These are phyloP conservation scores for Xestia xanthographa DNA, from an alignment of 2,888 invertebrate species.

Conservation along the genomic window DNA sequence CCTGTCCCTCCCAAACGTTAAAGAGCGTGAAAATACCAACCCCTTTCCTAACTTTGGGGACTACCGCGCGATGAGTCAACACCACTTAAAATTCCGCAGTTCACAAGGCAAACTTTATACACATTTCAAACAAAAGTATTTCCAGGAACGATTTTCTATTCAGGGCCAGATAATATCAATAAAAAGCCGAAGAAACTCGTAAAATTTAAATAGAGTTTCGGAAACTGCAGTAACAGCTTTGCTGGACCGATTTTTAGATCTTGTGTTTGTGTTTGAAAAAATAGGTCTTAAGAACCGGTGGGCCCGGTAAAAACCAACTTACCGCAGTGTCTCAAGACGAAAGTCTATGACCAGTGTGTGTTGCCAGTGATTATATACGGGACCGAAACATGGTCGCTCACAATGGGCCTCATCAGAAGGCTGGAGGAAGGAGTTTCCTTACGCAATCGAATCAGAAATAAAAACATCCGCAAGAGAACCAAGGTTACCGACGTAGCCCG, in stretches of 20 bases:
- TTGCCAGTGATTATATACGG: too few relatives aligned
- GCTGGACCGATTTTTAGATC: conserved; percentile 23
- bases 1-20: conserved; percentile 4
- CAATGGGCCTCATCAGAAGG: too few relatives aligned
- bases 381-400: too few relatives aligned
- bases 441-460: too few relatives aligned
- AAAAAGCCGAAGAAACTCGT: conserved; percentile 69
- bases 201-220: conserved; percentile 71
- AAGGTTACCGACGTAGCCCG: too few relatives aligned
- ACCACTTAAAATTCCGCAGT: conserved; percentile 58
- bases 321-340: too few relatives aligned
- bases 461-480: too few relatives aligned
- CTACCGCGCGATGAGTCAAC: conserved; percentile 55
- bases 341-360: too few relatives aligned
- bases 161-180: conserved; percentile 72
- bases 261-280: conserved; percentile 19
- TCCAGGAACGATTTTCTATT: conserved; percentile 57
- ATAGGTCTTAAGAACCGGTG: not conserved
- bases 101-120: conserved; percentile 49
- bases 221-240: conserved; percentile 68
- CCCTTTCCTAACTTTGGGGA: conserved; percentile 12
- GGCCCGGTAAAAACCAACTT: too few relatives aligned
- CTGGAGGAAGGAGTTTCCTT: too few relatives aligned
- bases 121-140: conserved; percentile 59
- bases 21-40: conserved; percentile 38